These are phyloP conservation scores for Clavelina lepadiformis DNA, from an alignment of 23 tunicate species.

Conservation along the genomic window DNA sequence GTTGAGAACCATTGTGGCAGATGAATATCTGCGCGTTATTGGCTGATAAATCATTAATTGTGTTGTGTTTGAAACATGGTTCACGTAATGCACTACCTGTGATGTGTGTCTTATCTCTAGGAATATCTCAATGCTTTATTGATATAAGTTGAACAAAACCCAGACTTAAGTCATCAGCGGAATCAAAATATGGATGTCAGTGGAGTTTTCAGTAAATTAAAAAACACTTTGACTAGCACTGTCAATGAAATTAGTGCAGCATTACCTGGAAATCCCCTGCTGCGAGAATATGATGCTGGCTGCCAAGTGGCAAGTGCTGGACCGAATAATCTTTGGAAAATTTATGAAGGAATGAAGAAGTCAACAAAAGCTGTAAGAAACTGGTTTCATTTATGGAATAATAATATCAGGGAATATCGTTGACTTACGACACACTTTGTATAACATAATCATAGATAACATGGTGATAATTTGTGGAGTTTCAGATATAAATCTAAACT, in stretches of 20 bases:
- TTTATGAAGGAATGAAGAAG: slow-evolving; percentile 69
- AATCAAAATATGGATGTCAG: slow-evolving; percentile 34
- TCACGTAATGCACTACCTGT: no score
- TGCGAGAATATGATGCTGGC: slow-evolving; percentile 86
- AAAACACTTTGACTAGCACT: slow-evolving; percentile 70
- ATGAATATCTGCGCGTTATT: no score
- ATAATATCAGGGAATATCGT: not conserved
- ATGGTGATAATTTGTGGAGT: no score
- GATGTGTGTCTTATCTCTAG: no score
- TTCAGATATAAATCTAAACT: not conserved
- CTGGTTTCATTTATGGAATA: not conserved
- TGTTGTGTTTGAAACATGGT: no score
- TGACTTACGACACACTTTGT: no score
- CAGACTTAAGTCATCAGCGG: no score
- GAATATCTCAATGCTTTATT: no score
- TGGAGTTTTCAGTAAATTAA: slow-evolving; percentile 56
- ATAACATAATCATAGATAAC: no score
- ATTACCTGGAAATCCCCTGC: slow-evolving; percentile 86
- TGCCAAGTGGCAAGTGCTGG: slow-evolving; percentile 83
- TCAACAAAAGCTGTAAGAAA: slow-evolving; percentile 76
- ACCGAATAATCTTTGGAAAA: slow-evolving; percentile 68
- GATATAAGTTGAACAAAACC: no score
- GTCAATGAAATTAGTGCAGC: slow-evolving; percentile 86
- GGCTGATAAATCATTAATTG: no score
- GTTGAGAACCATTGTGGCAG: no score